A percentile compares a stretch with the other conserved stretches of the same genome.
These are phyloP conservation scores for Mobula hypostoma DNA, from an alignment of 2,113 vertebrate species.

Conservation along the genomic window DNA sequence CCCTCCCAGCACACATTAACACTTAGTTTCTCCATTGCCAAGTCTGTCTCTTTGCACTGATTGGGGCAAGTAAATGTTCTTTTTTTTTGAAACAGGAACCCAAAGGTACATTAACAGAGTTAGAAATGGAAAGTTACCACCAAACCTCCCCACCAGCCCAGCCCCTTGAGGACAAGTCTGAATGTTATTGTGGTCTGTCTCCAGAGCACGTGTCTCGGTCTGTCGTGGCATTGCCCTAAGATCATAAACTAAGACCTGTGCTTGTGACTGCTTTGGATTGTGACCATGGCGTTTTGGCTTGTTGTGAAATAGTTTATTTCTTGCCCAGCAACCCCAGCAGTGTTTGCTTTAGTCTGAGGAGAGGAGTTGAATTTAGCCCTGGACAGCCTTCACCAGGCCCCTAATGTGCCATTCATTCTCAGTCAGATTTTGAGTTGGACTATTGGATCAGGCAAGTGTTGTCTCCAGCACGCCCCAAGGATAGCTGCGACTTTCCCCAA, in stretches of 20 bases:
- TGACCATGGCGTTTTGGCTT: background rate
- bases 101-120: slow-evolving; percentile 5
- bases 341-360: background rate
- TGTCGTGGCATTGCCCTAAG: background rate
- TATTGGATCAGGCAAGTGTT: background rate
- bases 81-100: background rate
- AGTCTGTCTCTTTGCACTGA: slow-evolving; percentile 15
- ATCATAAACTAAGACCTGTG: background rate
- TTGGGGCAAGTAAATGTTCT: background rate
- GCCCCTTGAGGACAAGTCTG: background rate
- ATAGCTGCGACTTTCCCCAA: background rate
- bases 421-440: background rate
- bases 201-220: background rate
- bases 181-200: background rate
- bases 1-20: background rate
- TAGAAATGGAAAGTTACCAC: background rate
- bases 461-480: background rate
- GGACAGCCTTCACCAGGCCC: background rate
- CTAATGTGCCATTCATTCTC: background rate
- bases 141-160: background rate
- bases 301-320: background rate
- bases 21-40: background rate
- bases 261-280: background rate
- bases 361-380: background rate
- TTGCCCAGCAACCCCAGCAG: background rate